Base-by-base conservation (phyloP, 2,888 invertebrate genomes). In the Diarsia rubi region DNA sequence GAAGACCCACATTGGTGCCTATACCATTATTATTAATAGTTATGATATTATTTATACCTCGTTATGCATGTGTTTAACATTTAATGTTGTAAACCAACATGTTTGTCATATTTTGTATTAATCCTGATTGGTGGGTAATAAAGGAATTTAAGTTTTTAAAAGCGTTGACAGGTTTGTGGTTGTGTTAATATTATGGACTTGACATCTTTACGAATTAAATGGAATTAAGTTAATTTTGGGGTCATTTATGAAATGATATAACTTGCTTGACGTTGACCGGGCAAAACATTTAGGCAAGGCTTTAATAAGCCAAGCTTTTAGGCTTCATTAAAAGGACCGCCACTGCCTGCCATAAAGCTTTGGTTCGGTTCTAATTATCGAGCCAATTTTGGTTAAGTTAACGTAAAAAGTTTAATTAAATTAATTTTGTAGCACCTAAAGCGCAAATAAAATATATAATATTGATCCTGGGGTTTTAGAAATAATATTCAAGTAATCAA, bases 1-100 rank as follows among this genome's bases (percentile, higher is more conserved):
- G 72, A 71, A 60, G 82, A 72, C 75, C 82, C 65, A 75, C 79
- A 67, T 82, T 4, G 72, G 54, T 69, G 81, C 49, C 37, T 69
- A 81, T 80, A 82, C 81, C 65, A 75, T 77, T 81, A 84, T 74
- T 85, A 84, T 81, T 81, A 81, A 84, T 86, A 76, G 78, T 72
- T 65, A 59, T 66, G 63, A 63, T 82, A 76, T 75, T 82, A 84
- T 81, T 81, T 77, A 84, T 84, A 67, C 69, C 78, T 82, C 71
- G 86, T 86, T 82, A 84, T 75, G 64, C 66, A 64, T 70, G 52
- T 52, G 27, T 75, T 68, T 52, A 70, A 52, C 64, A 64, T 83
- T 78, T 68, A 70, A 70, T 45, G 47, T 66, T 69, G 24, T 60
- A 69, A 70, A 45, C 69, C 52, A 72, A 69, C 31, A 63, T 74